These are phyloP conservation scores for Aplocera efformata DNA, from an alignment of 2,888 invertebrate genomes.

Conservation along the genomic window DNA sequence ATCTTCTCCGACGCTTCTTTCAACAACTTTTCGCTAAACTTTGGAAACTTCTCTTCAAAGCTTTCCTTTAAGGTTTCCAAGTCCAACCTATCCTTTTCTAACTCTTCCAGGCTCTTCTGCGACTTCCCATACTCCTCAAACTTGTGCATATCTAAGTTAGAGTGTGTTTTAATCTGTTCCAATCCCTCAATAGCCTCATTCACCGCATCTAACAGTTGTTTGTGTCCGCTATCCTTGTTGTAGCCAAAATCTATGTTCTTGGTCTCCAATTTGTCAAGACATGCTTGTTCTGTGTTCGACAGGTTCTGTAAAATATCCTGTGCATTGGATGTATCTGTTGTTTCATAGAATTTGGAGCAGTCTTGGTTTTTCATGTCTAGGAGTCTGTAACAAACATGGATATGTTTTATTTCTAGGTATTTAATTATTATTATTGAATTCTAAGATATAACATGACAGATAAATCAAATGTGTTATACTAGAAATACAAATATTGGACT, in stretches of 20 bases:
- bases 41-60: conserved; percentile 59
- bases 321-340: conserved; percentile 44
- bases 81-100: conserved; percentile 51
- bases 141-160: conserved; percentile 51
- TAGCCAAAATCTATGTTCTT: conserved; percentile 68
- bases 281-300: conserved; percentile 41
- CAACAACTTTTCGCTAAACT: conserved; percentile 57
- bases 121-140: conserved; percentile 54
- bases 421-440: no score
- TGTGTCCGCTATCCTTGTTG: conserved; percentile 53
- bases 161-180: conserved; percentile 61
- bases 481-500: no score
- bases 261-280: conserved; percentile 53
- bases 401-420: no score
- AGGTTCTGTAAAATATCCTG: conserved; percentile 44
- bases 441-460: no score
- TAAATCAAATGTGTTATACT: not conserved
- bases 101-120: conserved; percentile 36
- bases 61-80: conserved; percentile 50
- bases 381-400: conserved; percentile 45
- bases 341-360: conserved; percentile 46
- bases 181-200: conserved; percentile 63
- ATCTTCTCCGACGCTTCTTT: conserved; percentile 59
- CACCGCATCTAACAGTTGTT: conserved; percentile 62
- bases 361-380: conserved; percentile 53